These are phyloP conservation scores for Rhadinocentrus ornatus DNA, from an alignment of 2,797 vertebrate genomes.

Conservation along the genomic window DNA sequence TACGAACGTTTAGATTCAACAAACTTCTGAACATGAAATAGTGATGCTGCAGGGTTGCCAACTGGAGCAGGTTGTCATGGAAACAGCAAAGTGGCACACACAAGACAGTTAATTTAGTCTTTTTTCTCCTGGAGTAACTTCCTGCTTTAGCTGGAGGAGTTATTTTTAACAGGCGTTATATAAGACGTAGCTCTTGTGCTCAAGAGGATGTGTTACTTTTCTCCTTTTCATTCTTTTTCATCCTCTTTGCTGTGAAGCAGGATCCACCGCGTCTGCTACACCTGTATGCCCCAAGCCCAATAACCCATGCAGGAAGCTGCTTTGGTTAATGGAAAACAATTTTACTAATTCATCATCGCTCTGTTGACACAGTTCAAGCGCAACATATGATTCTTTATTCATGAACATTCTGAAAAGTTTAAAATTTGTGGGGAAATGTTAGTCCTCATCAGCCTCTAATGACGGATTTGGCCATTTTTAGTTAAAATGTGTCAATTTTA, in stretches of 20 bases:
- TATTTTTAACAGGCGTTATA: conserved; percentile 83
- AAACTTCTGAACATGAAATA: conserved; percentile 55
- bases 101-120: conserved; percentile 67
- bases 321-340: conserved; percentile 35
- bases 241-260: conserved; percentile 37
- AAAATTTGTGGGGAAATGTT: background rate
- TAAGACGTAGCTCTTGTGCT: conserved; percentile 71
- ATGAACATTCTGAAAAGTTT: conserved; percentile 12
- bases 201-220: conserved; percentile 46
- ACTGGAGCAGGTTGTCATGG: conserved; percentile 80
- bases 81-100: conserved; percentile 80
- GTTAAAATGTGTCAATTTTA: background rate
- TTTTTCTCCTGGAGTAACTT: conserved; percentile 65
- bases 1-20: conserved; percentile 23
- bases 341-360: conserved; percentile 41
- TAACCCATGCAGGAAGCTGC: background rate
- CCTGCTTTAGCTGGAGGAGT: conserved; percentile 67
- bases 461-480: background rate
- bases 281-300: conserved; percentile 18
- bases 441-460: background rate
- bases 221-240: conserved; percentile 31
- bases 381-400: conserved; percentile 6
- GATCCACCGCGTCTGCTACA: conserved; percentile 6
- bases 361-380: conserved; percentile 2
- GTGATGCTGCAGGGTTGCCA: conserved; percentile 54